phyloP scores from a whole-genome alignment of 2,797 vertebrate species.

The Gallinago stenura region DNA sequence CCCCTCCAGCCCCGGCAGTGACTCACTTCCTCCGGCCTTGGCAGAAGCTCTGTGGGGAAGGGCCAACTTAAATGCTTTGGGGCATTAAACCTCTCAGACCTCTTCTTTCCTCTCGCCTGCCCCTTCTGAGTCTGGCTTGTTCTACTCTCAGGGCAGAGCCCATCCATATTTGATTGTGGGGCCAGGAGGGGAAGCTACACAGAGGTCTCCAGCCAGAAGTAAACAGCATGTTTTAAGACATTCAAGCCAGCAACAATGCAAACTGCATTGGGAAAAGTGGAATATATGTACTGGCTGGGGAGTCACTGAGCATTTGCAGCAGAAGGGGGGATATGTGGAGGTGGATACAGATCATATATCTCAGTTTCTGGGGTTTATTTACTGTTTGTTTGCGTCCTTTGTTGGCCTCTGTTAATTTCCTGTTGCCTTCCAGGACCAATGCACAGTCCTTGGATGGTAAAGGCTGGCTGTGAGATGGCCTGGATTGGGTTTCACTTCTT shows the following conservation, averaged over 20 bases:
- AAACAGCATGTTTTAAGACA: neutral
- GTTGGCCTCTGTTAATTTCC: neutral
- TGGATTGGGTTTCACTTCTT: neutral
- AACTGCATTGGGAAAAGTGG: neutral
- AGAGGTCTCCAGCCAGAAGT: neutral
- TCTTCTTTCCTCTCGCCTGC: neutral
- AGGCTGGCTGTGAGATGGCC: neutral
- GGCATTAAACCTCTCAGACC: neutral
- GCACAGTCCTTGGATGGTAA: neutral
- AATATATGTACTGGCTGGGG: neutral
- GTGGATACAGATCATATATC: neutral
- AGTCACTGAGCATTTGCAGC: neutral
- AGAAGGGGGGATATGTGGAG: neutral
- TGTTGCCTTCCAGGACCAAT: neutral
- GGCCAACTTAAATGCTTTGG: neutral
- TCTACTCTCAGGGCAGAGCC: neutral
- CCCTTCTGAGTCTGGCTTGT: neutral
- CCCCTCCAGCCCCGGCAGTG: neutral
- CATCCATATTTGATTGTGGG: neutral
- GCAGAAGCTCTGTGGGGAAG: neutral
- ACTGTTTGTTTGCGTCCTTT: neutral
- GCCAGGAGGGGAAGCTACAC: neutral
- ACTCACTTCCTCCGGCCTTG: slow-evolving; percentile 56
- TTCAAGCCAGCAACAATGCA: neutral
- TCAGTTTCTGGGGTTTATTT: neutral